Conservation (phyloP, 2,888 invertebrate species). For the Dicroscelio sp. region DNA sequence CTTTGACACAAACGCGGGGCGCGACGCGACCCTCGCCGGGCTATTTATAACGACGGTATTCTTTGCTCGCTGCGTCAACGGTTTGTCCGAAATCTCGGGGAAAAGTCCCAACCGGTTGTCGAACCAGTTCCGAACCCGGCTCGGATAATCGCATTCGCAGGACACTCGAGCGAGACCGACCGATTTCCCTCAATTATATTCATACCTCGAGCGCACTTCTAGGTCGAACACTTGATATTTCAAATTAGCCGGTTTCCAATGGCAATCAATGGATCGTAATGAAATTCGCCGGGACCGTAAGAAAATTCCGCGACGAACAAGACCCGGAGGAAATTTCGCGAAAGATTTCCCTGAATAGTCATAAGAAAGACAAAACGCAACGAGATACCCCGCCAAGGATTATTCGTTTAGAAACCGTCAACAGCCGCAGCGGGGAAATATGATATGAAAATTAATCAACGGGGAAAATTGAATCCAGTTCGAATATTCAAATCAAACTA, state of each 20-base stretch:
- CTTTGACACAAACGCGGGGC: slow-evolving; percentile 43
- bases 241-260: background rate
- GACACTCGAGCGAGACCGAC: slow-evolving; percentile 36
- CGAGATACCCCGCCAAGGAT: background rate
- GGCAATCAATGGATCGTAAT: no score
- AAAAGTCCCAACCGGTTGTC: slow-evolving; percentile 78
- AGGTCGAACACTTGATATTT: slow-evolving; percentile 43
- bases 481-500: background rate
- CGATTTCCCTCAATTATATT: slow-evolving; percentile 61
- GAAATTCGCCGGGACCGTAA: no score
- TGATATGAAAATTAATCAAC: slow-evolving; percentile 19
- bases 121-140: slow-evolving; percentile 83
- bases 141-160: slow-evolving; percentile 68
- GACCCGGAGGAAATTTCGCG: background rate
- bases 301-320: background rate
- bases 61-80: slow-evolving; percentile 85
- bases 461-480: no score
- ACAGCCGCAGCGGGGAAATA: background rate
- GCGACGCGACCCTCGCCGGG: slow-evolving; percentile 60
- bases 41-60: slow-evolving; percentile 87
- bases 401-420: slow-evolving; percentile 13
- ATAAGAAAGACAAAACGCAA: background rate
- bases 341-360: slow-evolving; percentile 20
- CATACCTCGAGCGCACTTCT: slow-evolving; percentile 6
- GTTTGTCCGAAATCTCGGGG: slow-evolving; percentile 54